Evolutionary conservation across 2,113 vertebrate species (phyloP).

Genomic region (Conger conger): DNA sequence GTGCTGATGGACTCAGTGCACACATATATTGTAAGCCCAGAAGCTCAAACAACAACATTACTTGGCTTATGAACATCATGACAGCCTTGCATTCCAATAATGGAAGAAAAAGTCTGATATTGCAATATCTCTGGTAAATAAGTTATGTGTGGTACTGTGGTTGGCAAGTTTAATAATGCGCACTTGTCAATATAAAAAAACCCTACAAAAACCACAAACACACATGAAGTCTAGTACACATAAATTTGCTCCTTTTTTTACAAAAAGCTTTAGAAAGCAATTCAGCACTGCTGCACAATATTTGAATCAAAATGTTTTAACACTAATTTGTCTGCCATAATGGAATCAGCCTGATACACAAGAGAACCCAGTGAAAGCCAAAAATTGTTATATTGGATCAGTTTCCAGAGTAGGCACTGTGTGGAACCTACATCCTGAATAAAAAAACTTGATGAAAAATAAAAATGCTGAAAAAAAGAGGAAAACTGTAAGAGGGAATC

Average conservation of each 20-base stretch:
- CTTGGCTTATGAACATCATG: neutral
- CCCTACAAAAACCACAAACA: no score
- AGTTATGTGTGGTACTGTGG: neutral
- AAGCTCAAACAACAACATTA: slow-evolving; percentile 3
- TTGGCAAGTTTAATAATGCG: neutral
- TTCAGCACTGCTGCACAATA: neutral
- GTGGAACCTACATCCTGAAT: neutral
- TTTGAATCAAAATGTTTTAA: slow-evolving; percentile 5
- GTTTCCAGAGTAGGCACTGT: slow-evolving; percentile 6
- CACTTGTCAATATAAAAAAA: neutral
- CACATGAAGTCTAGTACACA: neutral
- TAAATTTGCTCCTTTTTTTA: neutral
- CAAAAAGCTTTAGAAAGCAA: neutral
- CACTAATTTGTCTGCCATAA: slow-evolving; percentile 25
- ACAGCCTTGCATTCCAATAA: neutral
- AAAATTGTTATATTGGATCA: slow-evolving; percentile 15
- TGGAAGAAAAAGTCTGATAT: neutral
- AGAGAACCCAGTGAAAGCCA: slow-evolving; percentile 5
- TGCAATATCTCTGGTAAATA: neutral
- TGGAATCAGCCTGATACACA: slow-evolving; percentile 27
- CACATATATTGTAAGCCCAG: neutral
- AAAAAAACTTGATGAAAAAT: slow-evolving; percentile 30
- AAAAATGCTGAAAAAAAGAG: slow-evolving; percentile 36
- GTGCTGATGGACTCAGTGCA: neutral
- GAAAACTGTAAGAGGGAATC: slow-evolving; percentile 38